phyloP scores from a whole-genome alignment of 2,888 invertebrate genomes.

The Ischnura elegans region DNA sequence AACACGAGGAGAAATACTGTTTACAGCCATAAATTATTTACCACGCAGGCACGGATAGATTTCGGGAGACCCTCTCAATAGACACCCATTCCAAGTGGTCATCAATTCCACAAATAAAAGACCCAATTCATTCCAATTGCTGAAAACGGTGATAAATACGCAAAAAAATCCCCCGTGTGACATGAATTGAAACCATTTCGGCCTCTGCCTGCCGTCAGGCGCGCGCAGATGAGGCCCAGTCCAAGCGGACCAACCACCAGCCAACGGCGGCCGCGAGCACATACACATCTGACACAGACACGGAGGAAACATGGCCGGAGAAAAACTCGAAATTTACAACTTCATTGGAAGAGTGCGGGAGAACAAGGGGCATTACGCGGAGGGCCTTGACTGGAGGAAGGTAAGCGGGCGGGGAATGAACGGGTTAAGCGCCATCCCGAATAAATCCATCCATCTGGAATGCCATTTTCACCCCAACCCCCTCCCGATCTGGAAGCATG shows the following conservation, averaged over 20 bases:
- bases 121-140: background rate
- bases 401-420: background rate
- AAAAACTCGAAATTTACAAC: constrained; percentile 28
- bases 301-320: constrained; percentile 1
- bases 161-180: background rate
- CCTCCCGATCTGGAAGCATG: background rate
- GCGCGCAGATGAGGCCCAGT: background rate
- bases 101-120: too few species aligned
- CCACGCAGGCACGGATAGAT: too few species aligned
- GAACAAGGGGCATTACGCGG: constrained; percentile 5
- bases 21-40: too few species aligned
- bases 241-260: background rate
- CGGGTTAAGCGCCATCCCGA: constrained; percentile 25
- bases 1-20: too few species aligned
- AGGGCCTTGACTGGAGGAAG: background rate
- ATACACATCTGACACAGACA: constrained; percentile 5
- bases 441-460: constrained; percentile 38
- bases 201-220: background rate
- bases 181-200: background rate
- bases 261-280: background rate
- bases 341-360: background rate
- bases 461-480: background rate
- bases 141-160: background rate
- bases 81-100: too few species aligned
- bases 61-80: too few species aligned